Evolutionary conservation across 1,140 invertebrate species (phyloP), one percentile per base, ranked within the genome.

Genomic region (Lepidurus couesii): DNA sequence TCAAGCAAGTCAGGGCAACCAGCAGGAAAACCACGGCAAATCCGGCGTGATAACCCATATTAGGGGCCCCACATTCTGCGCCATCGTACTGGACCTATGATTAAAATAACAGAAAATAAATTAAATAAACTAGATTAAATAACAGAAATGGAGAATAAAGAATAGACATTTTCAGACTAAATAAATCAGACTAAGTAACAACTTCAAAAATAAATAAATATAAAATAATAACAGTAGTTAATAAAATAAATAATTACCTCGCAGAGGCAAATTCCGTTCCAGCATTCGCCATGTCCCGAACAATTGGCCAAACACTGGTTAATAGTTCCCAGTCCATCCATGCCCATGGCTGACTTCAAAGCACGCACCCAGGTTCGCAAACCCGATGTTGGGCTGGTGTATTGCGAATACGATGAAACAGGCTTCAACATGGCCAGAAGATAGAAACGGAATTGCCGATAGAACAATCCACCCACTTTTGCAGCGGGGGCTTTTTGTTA

Each of bases 211-310:
- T 77, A 6, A 6, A n/a, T n/a, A n/a, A n/a, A n/a, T n/a, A n/a
- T n/a, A 76, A 21, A 44, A 47, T 53, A 80, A 42, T 78, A 78
- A 1, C 0, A 47, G 26, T 21, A 42, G 13, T 53, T 26, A 2
- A 1, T 26, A 26, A 26, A 26, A 26, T 26, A 26, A 26, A 26
- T 2, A 26, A 89, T 89, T 83, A 96, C 95, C 87, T 95, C 93
- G 85, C 95, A 97, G 79, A 95, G 87, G 84, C 95, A 96, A 45
- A 93, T 94, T 73, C 94, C 94, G 85, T 96, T 94, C 80, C 93
- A 89, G 85, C 95, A 97, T 85, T 95, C 93, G 10, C 95, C 95
- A 80, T 93, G 91, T n/a, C 94, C 93, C 80, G 91, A 94, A 86
- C 93, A 95, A 85, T 92, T 91, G 76, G 86, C 86, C 75, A 85